Conservation (phyloP, 2,113 vertebrate species). For the Macaca nemestrina region DNA sequence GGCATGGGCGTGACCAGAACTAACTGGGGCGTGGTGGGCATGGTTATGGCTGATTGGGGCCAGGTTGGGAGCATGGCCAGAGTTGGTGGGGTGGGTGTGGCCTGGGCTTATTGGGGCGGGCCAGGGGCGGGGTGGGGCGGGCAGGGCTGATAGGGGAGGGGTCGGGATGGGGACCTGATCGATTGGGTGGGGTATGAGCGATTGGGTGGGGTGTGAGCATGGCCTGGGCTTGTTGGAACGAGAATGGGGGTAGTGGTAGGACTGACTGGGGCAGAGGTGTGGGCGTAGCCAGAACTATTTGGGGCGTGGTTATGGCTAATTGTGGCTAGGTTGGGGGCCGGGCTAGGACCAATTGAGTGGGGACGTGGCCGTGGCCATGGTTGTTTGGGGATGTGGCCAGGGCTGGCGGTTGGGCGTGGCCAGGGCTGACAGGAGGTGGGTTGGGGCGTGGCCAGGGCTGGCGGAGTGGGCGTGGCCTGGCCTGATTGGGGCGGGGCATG, state of each 20-base stretch:
- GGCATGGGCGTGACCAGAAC: neutral
- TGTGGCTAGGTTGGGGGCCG: no score
- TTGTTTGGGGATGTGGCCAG: no score
- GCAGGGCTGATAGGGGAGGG: neutral
- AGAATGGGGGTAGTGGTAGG: neutral
- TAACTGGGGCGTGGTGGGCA: no score
- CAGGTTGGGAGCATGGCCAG: neutral
- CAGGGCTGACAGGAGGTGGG: neutral
- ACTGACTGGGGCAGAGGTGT: fast-evolving
- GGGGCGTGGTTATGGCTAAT: no score
- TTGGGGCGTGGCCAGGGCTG: neutral
- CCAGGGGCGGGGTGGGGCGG: no score
- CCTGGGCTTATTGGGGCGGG: neutral
- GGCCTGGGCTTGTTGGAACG: neutral
- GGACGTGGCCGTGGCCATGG: neutral
- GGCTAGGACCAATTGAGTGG: neutral
- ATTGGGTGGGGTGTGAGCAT: neutral
- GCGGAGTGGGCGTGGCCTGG: neutral
- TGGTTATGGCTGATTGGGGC: no score
- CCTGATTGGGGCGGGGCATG: neutral
- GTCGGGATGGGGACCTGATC: no score
- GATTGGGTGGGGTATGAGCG: neutral
- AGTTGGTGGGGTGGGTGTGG: no score
- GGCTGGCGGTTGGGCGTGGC: neutral
- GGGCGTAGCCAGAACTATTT: neutral